Evolutionary conservation across 2,888 invertebrate genomes (phyloP), one percentile per base, ranked within the genome.

Genomic region (Melangyna quadrimaculata): DNA sequence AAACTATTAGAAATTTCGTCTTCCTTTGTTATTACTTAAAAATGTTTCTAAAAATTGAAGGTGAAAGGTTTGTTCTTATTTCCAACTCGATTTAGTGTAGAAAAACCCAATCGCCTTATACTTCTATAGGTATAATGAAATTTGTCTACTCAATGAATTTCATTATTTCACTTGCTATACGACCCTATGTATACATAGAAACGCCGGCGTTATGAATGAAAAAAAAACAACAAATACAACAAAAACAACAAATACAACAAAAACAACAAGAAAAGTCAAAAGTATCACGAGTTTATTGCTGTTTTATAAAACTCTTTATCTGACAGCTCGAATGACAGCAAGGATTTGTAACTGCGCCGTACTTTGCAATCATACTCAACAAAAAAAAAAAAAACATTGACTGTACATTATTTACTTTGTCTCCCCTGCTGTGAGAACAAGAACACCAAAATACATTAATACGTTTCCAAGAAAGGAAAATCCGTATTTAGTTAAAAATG

Each of bases 351-450:
- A 48, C 72, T 32, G 24, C 72, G 24, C 32, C 57, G 7, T 19
- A 51, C 59, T 61, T 43, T 40, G n/a, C 9, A 40, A 24, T 61
- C 40, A 3, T 8, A n/a, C n/a, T n/a, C 14, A 22, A 24, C n/a
- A 61, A 22, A 37, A 37, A 43, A 71, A 32, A 45, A 57, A 45
- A 43, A 57, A 57, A 19, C 19, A 19, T n/a, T n/a, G n/a, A n/a
- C n/a, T 14, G 37, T 59, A 37, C 59, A 24, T 37, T 70, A 24
- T 22, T 29, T 43, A 48, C 32, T 43, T 72, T 27, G 22, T 51
- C 45, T 61, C 72, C 45, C 72, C 72, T 57, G 59, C 72, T 72
- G 72, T 48, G 72, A 27, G 3, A 45, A 72, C 14, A 61, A 45
- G n/a, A 24, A 17, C 17, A 40, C 0, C 12, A 48, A 1, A 53